Conservation (phyloP, 2,113 vertebrate species). For the Myrmecophaga tridactyla region DNA sequence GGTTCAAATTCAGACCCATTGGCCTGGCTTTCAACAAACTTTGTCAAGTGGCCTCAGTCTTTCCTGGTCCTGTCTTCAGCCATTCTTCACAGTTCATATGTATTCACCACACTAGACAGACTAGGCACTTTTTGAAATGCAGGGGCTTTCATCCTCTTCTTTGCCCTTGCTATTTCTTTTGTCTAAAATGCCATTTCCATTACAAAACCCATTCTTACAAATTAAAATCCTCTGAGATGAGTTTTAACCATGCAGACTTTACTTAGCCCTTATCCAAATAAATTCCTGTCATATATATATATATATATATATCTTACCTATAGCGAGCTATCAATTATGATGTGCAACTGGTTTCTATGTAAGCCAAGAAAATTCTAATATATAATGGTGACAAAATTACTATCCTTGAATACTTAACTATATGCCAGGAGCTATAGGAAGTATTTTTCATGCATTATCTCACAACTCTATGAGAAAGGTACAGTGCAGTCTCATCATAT, state of each 20-base stretch:
- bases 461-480: not conserved
- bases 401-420: not conserved
- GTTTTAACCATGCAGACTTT: not conserved
- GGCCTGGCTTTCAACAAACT: not conserved
- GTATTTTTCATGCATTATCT: not conserved
- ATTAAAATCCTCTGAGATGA: not conserved
- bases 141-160: not conserved
- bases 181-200: not conserved
- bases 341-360: not conserved
- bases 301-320: no score
- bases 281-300: no score
- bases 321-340: not conserved
- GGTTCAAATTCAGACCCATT: not conserved
- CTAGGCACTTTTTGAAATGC: not conserved
- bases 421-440: not conserved
- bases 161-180: not conserved
- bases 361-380: not conserved
- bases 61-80: no score
- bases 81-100: not conserved
- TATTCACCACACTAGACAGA: not conserved
- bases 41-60: not conserved
- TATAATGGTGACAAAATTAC: not conserved
- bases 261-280: not conserved
- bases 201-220: not conserved
- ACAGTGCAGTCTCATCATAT: rapidly evolving